Evolutionary conservation across 2,113 vertebrate genomes (phyloP), one percentile per base, ranked within the genome.

Genomic region (Orientallactaga bullata): DNA sequence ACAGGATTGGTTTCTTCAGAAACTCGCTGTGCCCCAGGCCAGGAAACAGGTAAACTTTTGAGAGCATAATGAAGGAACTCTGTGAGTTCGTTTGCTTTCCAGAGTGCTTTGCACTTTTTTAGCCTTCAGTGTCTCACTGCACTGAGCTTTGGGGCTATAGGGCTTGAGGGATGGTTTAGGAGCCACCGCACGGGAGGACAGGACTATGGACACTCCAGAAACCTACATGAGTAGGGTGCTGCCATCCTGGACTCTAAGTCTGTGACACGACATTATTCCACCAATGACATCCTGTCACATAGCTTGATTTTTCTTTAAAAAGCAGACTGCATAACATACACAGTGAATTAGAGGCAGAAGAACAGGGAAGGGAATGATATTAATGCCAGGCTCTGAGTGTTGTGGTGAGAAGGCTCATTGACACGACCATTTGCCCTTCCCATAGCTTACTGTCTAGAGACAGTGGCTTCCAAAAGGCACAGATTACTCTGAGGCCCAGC

Each of bases 261-360:
- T 89, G 9, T 85, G 66, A 93, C 66, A 61, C 83, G 61, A 83
- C 61, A 84, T 95, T 66, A 87, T 15, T 84, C 18, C 66, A 81
- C 66, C 26, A 55, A 5, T 91, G 55, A 66, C 42, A 93, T 69
- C 86, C 78, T 85, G 13, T 77, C 65, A 77, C 47, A 39, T 23
- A 8, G 17, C n/a, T 80, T 89, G 63, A 81, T 93, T 89, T 89
- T 39, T 88, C 47, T 23, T 80, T 91, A 60, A 85, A 74, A 88
- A 83, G 30, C 28, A 72, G 32, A 55, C n/a, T 23, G 21, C 17
- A 55, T 81, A 74, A 92, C 80, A 35, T 71, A 2, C 18, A 23
- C n/a, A 88, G 37, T 92, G 68, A 88, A 63, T 24, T 89, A 26
- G 37, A 86, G 51, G 77, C 51, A 82, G 47, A 93, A 26, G 18